These are phyloP conservation scores for Acanthopagrus latus DNA, from an alignment of 2,797 vertebrate species.

Conservation along the genomic window DNA sequence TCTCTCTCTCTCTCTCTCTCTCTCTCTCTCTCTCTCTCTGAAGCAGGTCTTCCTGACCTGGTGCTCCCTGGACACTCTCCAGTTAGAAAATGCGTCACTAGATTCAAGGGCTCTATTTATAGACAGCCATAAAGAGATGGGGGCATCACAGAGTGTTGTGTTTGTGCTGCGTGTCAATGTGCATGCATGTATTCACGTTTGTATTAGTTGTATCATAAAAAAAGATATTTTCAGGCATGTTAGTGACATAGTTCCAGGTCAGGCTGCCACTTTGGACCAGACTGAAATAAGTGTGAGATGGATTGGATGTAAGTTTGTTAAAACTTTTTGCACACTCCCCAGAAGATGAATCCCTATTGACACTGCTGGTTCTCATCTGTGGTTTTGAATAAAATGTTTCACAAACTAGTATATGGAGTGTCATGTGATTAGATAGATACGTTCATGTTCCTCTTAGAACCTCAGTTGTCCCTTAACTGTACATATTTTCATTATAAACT, in stretches of 20 bases:
- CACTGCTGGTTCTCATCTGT: too few species aligned
- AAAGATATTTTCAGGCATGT: neutral
- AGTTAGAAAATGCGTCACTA: conserved; percentile 69
- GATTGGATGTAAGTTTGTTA: neutral
- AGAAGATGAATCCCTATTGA: neutral
- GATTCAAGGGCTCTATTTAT: conserved; percentile 72
- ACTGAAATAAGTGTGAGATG: neutral
- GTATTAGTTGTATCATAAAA: neutral
- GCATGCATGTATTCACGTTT: neutral
- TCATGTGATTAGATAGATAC: too few species aligned
- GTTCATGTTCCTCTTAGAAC: too few species aligned
- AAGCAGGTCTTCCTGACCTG: conserved; percentile 61
- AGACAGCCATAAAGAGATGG: conserved; percentile 23
- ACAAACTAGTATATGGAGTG: too few species aligned
- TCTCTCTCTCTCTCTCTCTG: conserved; percentile 4
- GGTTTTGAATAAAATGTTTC: too few species aligned
- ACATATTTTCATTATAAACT: too few species aligned
- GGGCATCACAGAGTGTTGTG: conserved; percentile 45
- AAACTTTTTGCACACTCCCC: neutral
- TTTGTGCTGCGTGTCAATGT: conserved; percentile 8
- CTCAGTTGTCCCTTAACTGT: too few species aligned
- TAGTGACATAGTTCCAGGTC: neutral
- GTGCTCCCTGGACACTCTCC: conserved; percentile 58
- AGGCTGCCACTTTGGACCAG: neutral
- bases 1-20: conserved; percentile 9